Base-by-base conservation (phyloP, 2,113 vertebrate species). In the Pollachius pollachius region DNA sequence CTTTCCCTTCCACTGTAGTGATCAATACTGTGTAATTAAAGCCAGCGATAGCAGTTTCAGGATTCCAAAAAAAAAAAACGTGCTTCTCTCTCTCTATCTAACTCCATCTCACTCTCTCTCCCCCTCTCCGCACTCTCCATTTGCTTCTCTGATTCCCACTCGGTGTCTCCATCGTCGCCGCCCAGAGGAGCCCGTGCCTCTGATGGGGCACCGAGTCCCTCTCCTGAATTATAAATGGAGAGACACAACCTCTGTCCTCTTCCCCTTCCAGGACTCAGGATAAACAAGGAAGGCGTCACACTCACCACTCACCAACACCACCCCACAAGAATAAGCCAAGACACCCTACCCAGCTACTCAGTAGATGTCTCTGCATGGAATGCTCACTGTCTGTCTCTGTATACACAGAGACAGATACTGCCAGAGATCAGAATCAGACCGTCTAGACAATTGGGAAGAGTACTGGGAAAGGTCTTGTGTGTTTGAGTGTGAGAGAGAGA, bases 1-100 rank as follows among this genome's bases (percentile, higher is more conserved):
- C 65, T 4, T n/a, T 48, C 69, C 58, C 64, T 65, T 52, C 64
- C 70, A 65, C 5, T 37, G 52, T 66, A 78, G 62, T 86, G 84
- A 91, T 91, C 89, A 86, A 89, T 91, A 86, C 8, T 27, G 68
- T 86, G 85, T 88, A 89, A 89, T 90, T 88, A 89, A 90, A 86
- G 84, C 80, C 70, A 78, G 72, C 83, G 30, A 34, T 34, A 34
- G 74, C 77, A 72, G 77, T 80, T 84, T 79, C 78, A 66, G 74
- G 63, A 70, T 56, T 64, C 75, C 68, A 72, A 85, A 79, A 34
- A 34, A 63, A 62, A 82, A 23, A 23, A 23, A n/a, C 82, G 71
- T 76, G 67, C 73, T 69, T 81, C 68, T 64, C 65, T 64, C 64
- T 73, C 34, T 57, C 0, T 8, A 18, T 65, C 67, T 67, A 59